Conservation (phyloP, 2,797 vertebrate species). For the Typhlichthys eigenmanni region DNA sequence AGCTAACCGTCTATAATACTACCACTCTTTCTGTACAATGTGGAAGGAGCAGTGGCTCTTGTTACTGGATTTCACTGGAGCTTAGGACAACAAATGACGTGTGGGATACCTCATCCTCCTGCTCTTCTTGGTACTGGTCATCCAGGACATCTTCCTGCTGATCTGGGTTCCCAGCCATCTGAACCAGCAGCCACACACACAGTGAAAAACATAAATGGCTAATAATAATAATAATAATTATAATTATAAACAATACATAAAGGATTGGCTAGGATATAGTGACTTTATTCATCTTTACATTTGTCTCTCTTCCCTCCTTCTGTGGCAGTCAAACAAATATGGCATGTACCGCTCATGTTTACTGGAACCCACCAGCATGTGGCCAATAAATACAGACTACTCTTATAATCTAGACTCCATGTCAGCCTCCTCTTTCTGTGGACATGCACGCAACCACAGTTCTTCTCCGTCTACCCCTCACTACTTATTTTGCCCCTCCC, state of each 20-base stretch:
- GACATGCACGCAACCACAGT: not conserved
- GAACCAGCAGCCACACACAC: constrained; percentile 27
- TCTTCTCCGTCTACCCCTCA: not conserved
- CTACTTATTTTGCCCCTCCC: not conserved
- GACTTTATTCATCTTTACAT: too few species aligned
- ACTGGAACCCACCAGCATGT: not conserved
- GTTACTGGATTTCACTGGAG: not conserved
- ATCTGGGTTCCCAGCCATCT: constrained; percentile 97
- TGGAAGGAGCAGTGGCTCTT: too few species aligned
- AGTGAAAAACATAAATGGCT: constrained; percentile 5
- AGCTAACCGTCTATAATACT: too few species aligned
- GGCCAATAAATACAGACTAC: too few species aligned
- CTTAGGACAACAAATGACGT: not conserved
- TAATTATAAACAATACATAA: not conserved
- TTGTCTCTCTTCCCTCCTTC: too few species aligned
- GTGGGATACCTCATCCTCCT: constrained; percentile 88
- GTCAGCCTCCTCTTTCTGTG: not conserved
- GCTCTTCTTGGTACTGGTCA: constrained; percentile 96
- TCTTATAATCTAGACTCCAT: not conserved
- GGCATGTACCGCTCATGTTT: not conserved
- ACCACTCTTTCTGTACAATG: too few species aligned
- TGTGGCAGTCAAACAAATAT: not conserved
- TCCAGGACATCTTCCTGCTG: constrained; percentile 95
- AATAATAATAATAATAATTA: not conserved
- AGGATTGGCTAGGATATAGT: too few species aligned